Evolutionary conservation across 1,140 invertebrate genomes (phyloP), one percentile per base, ranked within the genome.

Genomic region (Drosophila simulans): DNA sequence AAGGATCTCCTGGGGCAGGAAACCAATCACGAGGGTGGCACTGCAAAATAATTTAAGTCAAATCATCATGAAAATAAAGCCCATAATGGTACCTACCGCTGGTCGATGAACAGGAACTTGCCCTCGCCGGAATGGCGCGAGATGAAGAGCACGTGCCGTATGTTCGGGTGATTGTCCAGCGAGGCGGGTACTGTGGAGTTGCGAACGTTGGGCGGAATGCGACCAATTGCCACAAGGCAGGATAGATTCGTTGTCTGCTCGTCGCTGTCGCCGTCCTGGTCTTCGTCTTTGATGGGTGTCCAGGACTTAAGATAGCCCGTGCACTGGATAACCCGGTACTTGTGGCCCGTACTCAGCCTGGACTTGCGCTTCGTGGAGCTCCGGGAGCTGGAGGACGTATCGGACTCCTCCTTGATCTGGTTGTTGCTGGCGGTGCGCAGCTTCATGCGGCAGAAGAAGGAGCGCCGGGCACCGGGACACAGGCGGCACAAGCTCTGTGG

Each of bases 81-180:
- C 11, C 8, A 11, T n/a, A 13, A n/a, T 53, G 3, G 2, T 11
- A 51, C 63, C 80, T 81, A 96, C 96, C 95, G 95, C 92, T 97
- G 97, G 92, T 99, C 98, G 4, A 99, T 97, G 92, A 99, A 99
- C 3, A 98, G 95, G 92, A 99, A 99, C 93, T 98, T 99, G 27
- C 98, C 98, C 89, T 99, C 98, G 53, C 97, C 95, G 12, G 96
- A 96, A 92, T 99, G 98, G 45, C 98, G 94, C 0, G 97, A 98
- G 63, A 95, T 94, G 90, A 96, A 97, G 85, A 95, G 94, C 46
- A 96, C 93, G 8, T 94, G 93, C 31, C 94, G 91, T 8, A 93
- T 90, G 45, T 94, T 93, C 1, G 93, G 91, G 76, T 92, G 76
- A 34, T 81, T 91, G 43, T 90, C 83, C 53, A 92, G 58, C 3